These are phyloP conservation scores for Lordiphosa stackelbergi DNA, from an alignment of 1,140 invertebrate genomes.

Conservation along the genomic window DNA sequence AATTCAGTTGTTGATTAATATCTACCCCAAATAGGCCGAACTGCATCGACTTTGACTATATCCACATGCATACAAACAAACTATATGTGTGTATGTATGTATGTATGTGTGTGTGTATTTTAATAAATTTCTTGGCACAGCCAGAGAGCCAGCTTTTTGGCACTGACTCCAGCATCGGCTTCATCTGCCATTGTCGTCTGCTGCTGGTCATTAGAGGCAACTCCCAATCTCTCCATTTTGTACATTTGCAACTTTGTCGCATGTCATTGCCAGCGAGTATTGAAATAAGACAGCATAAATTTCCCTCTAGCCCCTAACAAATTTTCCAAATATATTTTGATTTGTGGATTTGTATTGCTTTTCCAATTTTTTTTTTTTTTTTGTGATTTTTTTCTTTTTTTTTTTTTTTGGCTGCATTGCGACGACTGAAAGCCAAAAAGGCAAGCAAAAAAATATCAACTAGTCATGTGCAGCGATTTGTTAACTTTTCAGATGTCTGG, in stretches of 20 bases:
- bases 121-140: slow-evolving; percentile 51
- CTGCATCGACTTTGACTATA: slow-evolving; percentile 1
- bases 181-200: slow-evolving; percentile 25
- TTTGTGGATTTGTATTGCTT: slow-evolving; percentile 60
- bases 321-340: slow-evolving; percentile 52
- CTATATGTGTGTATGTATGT: neutral
- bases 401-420: slow-evolving; percentile 47
- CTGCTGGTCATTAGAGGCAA: slow-evolving; percentile 28
- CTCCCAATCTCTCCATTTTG: neutral
- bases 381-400: neutral
- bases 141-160: slow-evolving; percentile 24
- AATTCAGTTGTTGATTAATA: slow-evolving; percentile 49
- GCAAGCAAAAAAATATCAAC: slow-evolving; percentile 13
- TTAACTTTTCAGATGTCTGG: slow-evolving; percentile 46
- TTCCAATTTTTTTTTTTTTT: slow-evolving; percentile 25
- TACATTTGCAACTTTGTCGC: slow-evolving; percentile 49
- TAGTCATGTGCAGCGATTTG: slow-evolving; percentile 13
- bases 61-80: neutral
- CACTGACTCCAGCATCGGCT: slow-evolving; percentile 23
- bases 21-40: slow-evolving; percentile 28
- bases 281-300: slow-evolving; percentile 29
- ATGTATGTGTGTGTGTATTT: slow-evolving; percentile 24
- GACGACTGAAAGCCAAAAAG: slow-evolving; percentile 32
- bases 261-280: slow-evolving; percentile 44
- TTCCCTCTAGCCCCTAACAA: slow-evolving; percentile 18